Evolutionary conservation across 2,113 vertebrate genomes (phyloP), one percentile per base, ranked within the genome.

Genomic region (Micromys minutus): DNA sequence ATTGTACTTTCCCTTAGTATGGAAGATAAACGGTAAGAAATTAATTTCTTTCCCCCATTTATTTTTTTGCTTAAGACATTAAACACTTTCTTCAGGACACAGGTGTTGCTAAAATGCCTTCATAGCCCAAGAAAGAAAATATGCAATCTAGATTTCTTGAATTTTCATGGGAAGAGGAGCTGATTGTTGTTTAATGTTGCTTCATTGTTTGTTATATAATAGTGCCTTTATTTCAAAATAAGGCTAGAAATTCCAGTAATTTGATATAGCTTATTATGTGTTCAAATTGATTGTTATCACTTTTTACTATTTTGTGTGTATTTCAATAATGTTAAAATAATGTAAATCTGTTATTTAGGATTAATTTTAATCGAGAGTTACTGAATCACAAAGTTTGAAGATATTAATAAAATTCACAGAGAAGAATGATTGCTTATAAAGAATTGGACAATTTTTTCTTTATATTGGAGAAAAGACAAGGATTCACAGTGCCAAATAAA

Each of bases 351-450:
- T 42, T 29, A 47, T 29, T 90, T 69, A 55, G 9, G 13, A 59
- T 77, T 89, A 72, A 77, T 72, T 86, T 92, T 87, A 95, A 95
- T 45, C 42, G 26, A 88, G 34, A 90, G 57, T 77, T 90, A 87
- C 87, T 79, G 24, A 94, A 55, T 57, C 2, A 69, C 36, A 84
- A 95, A 34, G 1, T 92, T 65, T 90, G 84, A 59, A 5, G 7
- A 59, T 59, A 39, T 15, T 39, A 16, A 61, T 2, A 36, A 21
- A 29, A 87, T 0, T 47, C 47, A 92, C 42, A 65, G n/a, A 80
- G 34, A 91, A 57, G 15, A 6, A 63, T 4, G 42, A 61, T n/a
- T 42, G 36, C 34, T 96, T 36, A 85, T 45, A n/a, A 24, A 65
- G n/a, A 85, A 10, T 31, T 55, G 24, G 8, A n/a, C 36, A 45